Evolutionary conservation across 2,888 invertebrate genomes (phyloP).

Genomic region (Ypsolopha sequella): DNA sequence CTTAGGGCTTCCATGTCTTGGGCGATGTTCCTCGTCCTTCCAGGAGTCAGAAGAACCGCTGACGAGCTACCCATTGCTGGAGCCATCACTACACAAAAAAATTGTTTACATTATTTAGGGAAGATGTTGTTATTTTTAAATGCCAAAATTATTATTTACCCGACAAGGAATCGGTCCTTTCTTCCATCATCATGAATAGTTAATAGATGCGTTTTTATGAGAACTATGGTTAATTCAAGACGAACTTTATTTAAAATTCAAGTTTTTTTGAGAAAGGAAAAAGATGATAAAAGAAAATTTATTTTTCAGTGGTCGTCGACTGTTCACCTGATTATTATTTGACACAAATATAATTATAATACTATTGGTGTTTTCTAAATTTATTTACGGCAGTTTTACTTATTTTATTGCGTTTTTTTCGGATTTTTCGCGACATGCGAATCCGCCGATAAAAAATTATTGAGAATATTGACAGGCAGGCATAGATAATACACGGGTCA

Average conservation of each 20-base stretch:
- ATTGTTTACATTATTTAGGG: background rate
- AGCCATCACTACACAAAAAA: conserved; percentile 30
- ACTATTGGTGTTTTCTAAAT: too few relatives aligned
- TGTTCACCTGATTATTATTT: too few relatives aligned
- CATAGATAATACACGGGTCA: background rate
- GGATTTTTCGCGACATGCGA: background rate
- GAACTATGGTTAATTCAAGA: too few relatives aligned
- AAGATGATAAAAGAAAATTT: too few relatives aligned
- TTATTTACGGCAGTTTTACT: background rate
- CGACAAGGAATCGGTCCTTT: conserved; percentile 52
- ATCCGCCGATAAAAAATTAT: background rate
- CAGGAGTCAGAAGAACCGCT: conserved; percentile 78
- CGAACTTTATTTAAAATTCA: too few relatives aligned
- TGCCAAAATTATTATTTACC: conserved; percentile 27
- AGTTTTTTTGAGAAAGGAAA: too few relatives aligned
- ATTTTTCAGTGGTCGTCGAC: too few relatives aligned
- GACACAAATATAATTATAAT: too few relatives aligned
- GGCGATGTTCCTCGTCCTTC: conserved; percentile 81
- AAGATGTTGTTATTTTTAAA: background rate
- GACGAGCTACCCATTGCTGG: conserved; percentile 53
- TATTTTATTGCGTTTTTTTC: background rate
- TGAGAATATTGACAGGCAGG: background rate
- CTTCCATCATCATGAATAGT: conserved; percentile 31
- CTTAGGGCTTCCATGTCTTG: conserved; percentile 88
- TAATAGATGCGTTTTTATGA: background rate